phyloP scores from a whole-genome alignment of 2,888 invertebrate species.

The Deilephila elpenor region DNA sequence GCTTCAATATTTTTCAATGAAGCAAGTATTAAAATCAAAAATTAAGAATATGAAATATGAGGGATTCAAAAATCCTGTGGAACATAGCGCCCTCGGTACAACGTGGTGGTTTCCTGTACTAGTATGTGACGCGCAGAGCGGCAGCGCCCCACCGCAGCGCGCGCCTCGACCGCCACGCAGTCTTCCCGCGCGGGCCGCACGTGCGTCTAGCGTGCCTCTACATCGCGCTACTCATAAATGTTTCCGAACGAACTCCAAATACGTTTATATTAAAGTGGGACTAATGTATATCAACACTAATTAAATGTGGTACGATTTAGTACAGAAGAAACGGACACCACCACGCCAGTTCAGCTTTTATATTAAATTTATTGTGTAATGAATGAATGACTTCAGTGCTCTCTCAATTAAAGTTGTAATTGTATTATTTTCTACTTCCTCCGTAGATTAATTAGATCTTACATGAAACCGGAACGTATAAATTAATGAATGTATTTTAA shows the following conservation, averaged over 20 bases:
- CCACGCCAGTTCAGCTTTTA: slow-evolving; percentile 45
- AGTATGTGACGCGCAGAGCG: slow-evolving; percentile 51
- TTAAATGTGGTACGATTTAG: slow-evolving; percentile 56
- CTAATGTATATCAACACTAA: slow-evolving; percentile 55
- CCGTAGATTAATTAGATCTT: slow-evolving; percentile 76
- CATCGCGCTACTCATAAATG: slow-evolving; percentile 60
- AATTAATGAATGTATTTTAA: slow-evolving; percentile 74
- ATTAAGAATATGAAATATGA: neutral
- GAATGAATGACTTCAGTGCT: slow-evolving; percentile 68
- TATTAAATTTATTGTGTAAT: slow-evolving; percentile 53
- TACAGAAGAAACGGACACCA: slow-evolving; percentile 52
- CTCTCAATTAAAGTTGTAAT: slow-evolving; percentile 73
- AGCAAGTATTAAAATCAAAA: neutral
- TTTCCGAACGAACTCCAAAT: slow-evolving; percentile 66
- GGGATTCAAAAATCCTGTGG: slow-evolving; percentile 32
- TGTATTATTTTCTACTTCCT: slow-evolving; percentile 76
- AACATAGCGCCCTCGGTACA: slow-evolving; percentile 64
- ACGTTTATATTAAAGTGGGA: slow-evolving; percentile 60
- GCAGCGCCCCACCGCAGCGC: slow-evolving; percentile 68
- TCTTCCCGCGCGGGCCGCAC: slow-evolving; percentile 83
- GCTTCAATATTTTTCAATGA: neutral
- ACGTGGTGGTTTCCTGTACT: slow-evolving; percentile 58
- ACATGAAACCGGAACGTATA: slow-evolving; percentile 75
- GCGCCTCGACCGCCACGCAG: slow-evolving; percentile 80
- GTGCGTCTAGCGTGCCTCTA: slow-evolving; percentile 76